Evolutionary conservation across 2,797 vertebrate species (phyloP).

Genomic region (Coreius guichenoti): DNA sequence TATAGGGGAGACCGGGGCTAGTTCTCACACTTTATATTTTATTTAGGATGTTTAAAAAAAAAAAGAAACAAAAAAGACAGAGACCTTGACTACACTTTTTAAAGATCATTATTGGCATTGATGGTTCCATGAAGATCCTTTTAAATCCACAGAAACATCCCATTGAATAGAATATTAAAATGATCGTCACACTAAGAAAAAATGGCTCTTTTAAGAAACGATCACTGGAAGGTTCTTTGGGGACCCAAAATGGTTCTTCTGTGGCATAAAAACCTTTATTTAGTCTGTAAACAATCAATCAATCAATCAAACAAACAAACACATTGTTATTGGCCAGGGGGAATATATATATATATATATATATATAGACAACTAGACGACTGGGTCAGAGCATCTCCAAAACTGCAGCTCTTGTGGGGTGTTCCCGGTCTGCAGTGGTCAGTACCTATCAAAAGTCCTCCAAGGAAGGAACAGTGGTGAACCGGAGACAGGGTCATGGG

Average conservation of each 20-base stretch:
- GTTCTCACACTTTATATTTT: not conserved
- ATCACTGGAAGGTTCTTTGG: no score
- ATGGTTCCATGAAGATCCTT: not conserved
- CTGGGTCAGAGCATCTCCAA: no score
- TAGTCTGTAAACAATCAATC: no score
- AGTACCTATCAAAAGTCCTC: no score
- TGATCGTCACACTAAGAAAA: not conserved
- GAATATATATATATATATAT: no score
- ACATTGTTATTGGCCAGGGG: not conserved
- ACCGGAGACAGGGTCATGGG: no score
- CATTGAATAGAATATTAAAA: not conserved
- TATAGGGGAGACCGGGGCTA: not conserved
- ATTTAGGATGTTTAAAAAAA: not conserved
- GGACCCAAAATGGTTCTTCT: not conserved
- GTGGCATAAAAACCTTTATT: not conserved
- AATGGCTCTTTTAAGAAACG: not conserved
- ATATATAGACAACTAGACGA: no score
- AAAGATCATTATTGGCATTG: not conserved
- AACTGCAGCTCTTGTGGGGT: no score
- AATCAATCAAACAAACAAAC: not conserved
- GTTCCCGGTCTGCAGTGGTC: no score
- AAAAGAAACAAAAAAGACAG: no score
- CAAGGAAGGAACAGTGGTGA: no score
- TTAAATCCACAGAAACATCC: not conserved
- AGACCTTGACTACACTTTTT: not conserved